Conservation (phyloP, 1,140 invertebrate species). For the Phenacoccus solenopsis region DNA sequence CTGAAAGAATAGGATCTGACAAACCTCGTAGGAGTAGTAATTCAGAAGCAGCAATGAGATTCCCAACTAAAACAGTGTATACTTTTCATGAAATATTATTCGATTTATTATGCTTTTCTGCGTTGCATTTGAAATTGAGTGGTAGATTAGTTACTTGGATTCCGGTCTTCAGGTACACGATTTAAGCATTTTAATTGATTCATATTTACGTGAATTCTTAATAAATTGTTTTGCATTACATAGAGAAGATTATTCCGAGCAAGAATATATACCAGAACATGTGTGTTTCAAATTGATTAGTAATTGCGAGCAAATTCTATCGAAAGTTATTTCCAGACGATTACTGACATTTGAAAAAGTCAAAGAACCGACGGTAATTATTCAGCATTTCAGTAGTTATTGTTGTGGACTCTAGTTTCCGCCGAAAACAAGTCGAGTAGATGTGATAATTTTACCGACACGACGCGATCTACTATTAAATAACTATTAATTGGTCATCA, state of each 20-base stretch:
- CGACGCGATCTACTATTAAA: too few relatives aligned
- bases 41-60: conserved; percentile 45
- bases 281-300: conserved; percentile 59
- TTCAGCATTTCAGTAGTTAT: background rate
- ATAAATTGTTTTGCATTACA: conserved; percentile 22
- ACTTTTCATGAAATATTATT: conserved; percentile 61
- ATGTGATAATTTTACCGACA: too few relatives aligned
- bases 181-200: conserved; percentile 20
- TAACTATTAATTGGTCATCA: too few relatives aligned
- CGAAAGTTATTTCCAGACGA: conserved; percentile 59
- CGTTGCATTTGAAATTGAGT: conserved; percentile 55
- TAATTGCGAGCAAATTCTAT: conserved; percentile 78
- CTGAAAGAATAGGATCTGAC: conserved; percentile 62
- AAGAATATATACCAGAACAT: conserved; percentile 58
- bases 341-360: conserved; percentile 78
- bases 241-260: conserved; percentile 59
- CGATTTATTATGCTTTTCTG: conserved; percentile 73
- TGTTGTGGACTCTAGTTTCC: too few relatives aligned
- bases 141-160: conserved; percentile 84
- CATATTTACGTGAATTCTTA: conserved; percentile 20
- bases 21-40: conserved; percentile 18
- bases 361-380: conserved; percentile 37
- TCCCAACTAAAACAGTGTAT: conserved; percentile 81
- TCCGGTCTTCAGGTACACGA: conserved; percentile 59
- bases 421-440: too few relatives aligned